Evolutionary conservation across 35 echinoderm and acorn worm species (phyloP), one percentile per base, ranked within the genome.

Genomic region (Acanthaster planci): DNA sequence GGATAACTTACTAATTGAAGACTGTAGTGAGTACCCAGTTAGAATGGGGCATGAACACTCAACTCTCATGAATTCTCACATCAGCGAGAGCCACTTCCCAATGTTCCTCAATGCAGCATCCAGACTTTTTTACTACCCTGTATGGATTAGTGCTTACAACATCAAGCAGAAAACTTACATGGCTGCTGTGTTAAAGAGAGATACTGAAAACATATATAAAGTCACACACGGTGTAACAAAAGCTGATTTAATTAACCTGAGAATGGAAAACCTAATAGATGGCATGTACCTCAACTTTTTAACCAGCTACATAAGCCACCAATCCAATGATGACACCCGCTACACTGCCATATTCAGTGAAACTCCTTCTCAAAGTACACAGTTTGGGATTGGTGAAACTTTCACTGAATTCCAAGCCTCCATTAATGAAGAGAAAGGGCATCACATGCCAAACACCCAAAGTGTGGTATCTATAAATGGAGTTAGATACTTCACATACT

Each of bases 91-190:
- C 40, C 83, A 89, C 0, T 91, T 99, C 36, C 75, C 67, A 51
- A 52, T 86, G 14, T 84, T 91, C 78, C 54, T 78, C 59, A 85
- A 86, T 82, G 92, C 86, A 16, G 40, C 94, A 18, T 56, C 72
- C 16, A 55, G 52, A 40, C 51, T 44, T 7, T 35, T 39, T 2
- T 94, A 77, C 39, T 42, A 84, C 47, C 96, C 96, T 7, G 82
- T 38, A 26, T 99, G 96, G 96, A 99, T 99, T 0, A 85, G 88
- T 80, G 82, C 84, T 2, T 94, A 91, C 57, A 32, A 82, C 7
- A 55, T 87, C 23, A 64, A 89, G 44, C 77, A 60, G 8, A 88
- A 94, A 67, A 87, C 89, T 26, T 79, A 82, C 81, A 60, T 99
- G 16, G 89, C 80, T 47, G 56, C 82, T 27, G 79, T 94, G 22